Base-by-base conservation (phyloP, 2,888 invertebrate genomes). In the Amphipyra tragopoginis region DNA sequence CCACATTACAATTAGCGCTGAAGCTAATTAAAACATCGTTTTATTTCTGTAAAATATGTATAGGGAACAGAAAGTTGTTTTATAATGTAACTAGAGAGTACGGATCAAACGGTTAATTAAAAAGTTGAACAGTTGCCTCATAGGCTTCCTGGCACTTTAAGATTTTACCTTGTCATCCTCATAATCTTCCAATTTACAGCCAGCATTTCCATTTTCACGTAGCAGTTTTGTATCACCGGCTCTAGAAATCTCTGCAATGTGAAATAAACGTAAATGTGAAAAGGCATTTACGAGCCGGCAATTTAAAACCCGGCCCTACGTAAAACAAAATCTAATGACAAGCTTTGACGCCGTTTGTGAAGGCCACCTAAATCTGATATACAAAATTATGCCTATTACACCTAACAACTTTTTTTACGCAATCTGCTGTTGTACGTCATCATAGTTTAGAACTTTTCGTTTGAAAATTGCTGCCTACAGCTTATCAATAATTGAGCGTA, bases 271-370 rank as follows among this genome's bases (percentile, higher is more conserved):
- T 61, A 52, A 62, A 58, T 52, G 13, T 68, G 49, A 67, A 76
- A 67, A 49, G 39, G 14, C 21, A 55, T 63, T 60, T 49, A 58
- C 56, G 48, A 44, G 51, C 51, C 40, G 56, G 56, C 77, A 77
- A 77, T 77, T 74, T 62, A 65, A 77, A 65, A 48, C 47, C 47
- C 55, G 36, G 43, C 13, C 47, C 55, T 21, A 55, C 60, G 36
- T 65, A 60, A 68, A 75, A 77, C 62, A 73, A 73, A 77, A 58
- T 77, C 60, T 75, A 75, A 75, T 73, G 77, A 65, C 65, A 56
- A 77, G 74, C 75, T 73, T 73, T 75, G 75, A 74, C 74, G 62
- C 59, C 57, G n/a, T 73, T 69, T 57, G 68, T 29, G 50, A 69
- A 69, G 70, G 65, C 44, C 67, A 62, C 57, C 62, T 73, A 44